A percentile compares a stretch with the other conserved stretches of the same genome.
Evolutionary conservation across 2,113 vertebrate species (phyloP).

Genomic region (Austrofundulus limnaeus): DNA sequence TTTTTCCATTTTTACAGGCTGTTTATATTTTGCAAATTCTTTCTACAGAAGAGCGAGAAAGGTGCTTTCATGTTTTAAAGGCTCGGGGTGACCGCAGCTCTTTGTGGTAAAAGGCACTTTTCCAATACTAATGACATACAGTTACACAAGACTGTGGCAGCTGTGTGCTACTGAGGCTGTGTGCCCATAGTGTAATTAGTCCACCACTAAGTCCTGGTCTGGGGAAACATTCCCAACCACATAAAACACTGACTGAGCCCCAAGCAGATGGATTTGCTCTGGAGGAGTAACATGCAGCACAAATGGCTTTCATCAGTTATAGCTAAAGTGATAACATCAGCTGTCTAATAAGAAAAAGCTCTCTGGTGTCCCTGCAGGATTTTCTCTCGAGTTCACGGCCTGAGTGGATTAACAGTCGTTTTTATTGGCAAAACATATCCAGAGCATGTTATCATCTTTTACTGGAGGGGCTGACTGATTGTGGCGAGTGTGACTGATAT

Average conservation of each 20-base stretch:
- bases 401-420: slow-evolving; percentile 28
- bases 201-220: slow-evolving; percentile 77
- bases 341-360: slow-evolving; percentile 33
- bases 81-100: slow-evolving; percentile 72
- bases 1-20: slow-evolving; percentile 82
- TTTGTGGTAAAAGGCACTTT: slow-evolving; percentile 74
- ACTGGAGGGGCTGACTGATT: slow-evolving; percentile 1
- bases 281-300: slow-evolving; percentile 53
- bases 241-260: slow-evolving; percentile 72
- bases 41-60: slow-evolving; percentile 69
- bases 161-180: slow-evolving; percentile 55
- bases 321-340: slow-evolving; percentile 62
- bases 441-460: slow-evolving; percentile 20
- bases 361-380: slow-evolving; percentile 17
- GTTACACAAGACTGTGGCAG: slow-evolving; percentile 72
- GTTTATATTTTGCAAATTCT: slow-evolving; percentile 82
- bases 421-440: slow-evolving; percentile 35
- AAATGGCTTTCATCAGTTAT: slow-evolving; percentile 65
- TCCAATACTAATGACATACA: slow-evolving; percentile 82
- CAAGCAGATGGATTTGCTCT: slow-evolving; percentile 67
- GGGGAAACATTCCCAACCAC: slow-evolving; percentile 78
- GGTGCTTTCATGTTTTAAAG: slow-evolving; percentile 80
- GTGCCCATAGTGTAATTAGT: slow-evolving; percentile 77
- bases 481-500: too few relatives aligned
- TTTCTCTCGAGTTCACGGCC: slow-evolving; percentile 28